Evolutionary conservation across 2,113 vertebrate species (phyloP).

Genomic region (Delphinus delphis): DNA sequence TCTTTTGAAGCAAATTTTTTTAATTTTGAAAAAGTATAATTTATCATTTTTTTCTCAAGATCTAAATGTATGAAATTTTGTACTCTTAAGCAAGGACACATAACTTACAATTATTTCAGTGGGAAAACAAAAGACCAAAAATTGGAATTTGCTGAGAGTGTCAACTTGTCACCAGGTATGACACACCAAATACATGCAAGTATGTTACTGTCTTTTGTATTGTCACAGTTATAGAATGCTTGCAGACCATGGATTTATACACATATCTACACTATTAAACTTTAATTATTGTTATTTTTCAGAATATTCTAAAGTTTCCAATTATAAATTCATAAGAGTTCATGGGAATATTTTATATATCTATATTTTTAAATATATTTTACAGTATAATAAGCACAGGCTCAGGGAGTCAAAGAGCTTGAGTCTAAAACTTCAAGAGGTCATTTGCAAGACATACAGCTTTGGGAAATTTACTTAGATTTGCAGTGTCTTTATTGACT

Average conservation of each 20-base stretch:
- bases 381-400: not conserved
- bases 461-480: not conserved
- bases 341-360: not conserved
- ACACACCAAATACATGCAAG: not conserved
- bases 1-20: not conserved
- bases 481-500: not conserved
- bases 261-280: not conserved
- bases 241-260: not conserved
- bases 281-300: not conserved
- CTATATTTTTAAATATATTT: not conserved
- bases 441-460: too few species aligned
- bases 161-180: not conserved
- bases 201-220: not conserved
- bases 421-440: not conserved
- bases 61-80: too few species aligned
- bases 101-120: not conserved
- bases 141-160: not conserved
- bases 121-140: not conserved
- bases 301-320: not conserved
- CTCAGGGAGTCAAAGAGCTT: not conserved
- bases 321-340: not conserved
- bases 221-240: constrained; percentile 10
- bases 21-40: not conserved
- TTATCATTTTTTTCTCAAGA: not conserved
- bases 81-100: too few species aligned